phyloP scores from a whole-genome alignment of 1,140 invertebrate species.

The Nasonia vitripennis region DNA sequence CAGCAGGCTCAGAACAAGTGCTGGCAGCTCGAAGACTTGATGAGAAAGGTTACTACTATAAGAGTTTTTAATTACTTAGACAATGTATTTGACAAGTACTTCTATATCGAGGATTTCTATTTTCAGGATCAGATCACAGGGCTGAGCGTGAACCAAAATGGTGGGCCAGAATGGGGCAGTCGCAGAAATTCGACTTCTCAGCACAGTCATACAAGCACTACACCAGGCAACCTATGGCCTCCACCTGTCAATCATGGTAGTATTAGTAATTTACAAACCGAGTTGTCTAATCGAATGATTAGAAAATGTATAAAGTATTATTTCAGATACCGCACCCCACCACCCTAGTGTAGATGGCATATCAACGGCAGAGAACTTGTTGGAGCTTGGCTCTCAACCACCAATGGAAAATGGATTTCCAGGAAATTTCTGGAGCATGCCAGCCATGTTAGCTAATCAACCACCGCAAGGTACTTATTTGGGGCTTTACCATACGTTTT shows the following conservation, averaged over 20 bases:
- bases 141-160: constrained; percentile 65
- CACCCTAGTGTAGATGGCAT: constrained; percentile 63
- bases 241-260: constrained; percentile 46
- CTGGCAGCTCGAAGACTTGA: constrained; percentile 67
- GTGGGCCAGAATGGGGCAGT: constrained; percentile 59
- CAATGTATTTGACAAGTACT: background rate
- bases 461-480: constrained; percentile 59
- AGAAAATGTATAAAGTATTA: background rate
- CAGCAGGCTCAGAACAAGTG: constrained; percentile 61
- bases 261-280: background rate
- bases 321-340: constrained; percentile 44
- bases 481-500: background rate
- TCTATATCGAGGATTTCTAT: background rate
- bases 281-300: background rate
- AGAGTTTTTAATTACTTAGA: background rate
- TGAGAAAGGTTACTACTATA: constrained; percentile 64
- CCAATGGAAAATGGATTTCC: constrained; percentile 61
- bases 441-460: constrained; percentile 58
- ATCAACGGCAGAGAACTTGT: constrained; percentile 64
- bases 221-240: constrained; percentile 65
- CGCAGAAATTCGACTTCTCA: constrained; percentile 64
- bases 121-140: constrained; percentile 63
- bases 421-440: constrained; percentile 63
- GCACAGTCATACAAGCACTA: constrained; percentile 63
- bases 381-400: constrained; percentile 64